Percentiles rank a stretch among this genome's conserved stretches.
Evolutionary conservation across 2,888 invertebrate species (phyloP).

Genomic region (Reticulitermes lucifugus): DNA sequence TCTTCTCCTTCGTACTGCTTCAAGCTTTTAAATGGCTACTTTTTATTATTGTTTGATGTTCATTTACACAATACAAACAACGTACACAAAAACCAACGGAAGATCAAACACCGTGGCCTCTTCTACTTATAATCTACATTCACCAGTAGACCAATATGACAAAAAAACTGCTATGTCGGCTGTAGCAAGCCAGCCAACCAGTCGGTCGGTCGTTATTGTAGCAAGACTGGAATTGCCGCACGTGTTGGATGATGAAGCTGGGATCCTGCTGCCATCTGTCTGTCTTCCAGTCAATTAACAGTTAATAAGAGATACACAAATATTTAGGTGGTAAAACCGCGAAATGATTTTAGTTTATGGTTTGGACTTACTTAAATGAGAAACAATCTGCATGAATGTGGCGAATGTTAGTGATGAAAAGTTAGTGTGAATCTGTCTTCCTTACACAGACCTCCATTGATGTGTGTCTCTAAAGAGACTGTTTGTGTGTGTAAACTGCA

Average conservation of each 20-base stretch:
- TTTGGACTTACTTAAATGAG: slow-evolving; percentile 10
- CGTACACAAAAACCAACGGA: neutral
- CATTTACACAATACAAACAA: slow-evolving; percentile 8
- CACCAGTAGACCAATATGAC: neutral
- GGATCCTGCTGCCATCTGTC: neutral
- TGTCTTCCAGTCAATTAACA: slow-evolving; percentile 46
- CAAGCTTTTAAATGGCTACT: slow-evolving; percentile 8
- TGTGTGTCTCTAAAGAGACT: neutral
- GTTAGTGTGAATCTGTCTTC: slow-evolving; percentile 3
- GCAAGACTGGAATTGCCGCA: neutral
- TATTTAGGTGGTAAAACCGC: slow-evolving; percentile 33
- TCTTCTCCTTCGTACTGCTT: neutral
- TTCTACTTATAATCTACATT: neutral
- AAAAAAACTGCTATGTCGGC: slow-evolving; percentile 8
- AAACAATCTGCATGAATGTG: neutral
- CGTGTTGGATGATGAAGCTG: slow-evolving; percentile 11
- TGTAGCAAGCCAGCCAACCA: neutral
- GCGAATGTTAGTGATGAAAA: neutral
- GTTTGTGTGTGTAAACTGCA: neutral
- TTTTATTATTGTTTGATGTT: slow-evolving; percentile 13
- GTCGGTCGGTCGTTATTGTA: neutral
- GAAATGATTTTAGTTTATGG: slow-evolving; percentile 22
- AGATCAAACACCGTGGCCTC: neutral
- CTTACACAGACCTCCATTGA: neutral
- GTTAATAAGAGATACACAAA: slow-evolving; percentile 41